Evolutionary conservation across 1,140 invertebrate species (phyloP).

Genomic region (Drosophila kepulauana): DNA sequence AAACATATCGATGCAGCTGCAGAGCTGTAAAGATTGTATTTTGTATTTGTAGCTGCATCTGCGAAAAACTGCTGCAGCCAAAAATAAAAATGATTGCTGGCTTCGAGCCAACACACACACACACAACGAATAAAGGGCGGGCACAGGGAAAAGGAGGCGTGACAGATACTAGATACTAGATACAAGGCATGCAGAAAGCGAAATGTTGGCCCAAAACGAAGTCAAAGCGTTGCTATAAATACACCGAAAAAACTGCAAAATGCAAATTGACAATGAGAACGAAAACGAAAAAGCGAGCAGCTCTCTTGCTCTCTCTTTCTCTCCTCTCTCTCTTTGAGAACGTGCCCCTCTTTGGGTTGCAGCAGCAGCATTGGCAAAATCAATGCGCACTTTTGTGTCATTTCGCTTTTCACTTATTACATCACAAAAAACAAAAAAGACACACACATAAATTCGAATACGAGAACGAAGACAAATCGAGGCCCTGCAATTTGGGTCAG

Average conservation of each 20-base stretch:
- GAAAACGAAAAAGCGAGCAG: conserved; percentile 12
- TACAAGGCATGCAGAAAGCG: conserved; percentile 54
- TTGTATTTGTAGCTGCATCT: conserved; percentile 45
- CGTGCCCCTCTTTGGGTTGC: neutral
- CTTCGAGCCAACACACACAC: conserved; percentile 67
- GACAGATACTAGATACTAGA: conserved; percentile 2
- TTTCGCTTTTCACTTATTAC: conserved; percentile 74
- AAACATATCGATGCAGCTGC: no score
- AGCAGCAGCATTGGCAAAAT: conserved; percentile 48
- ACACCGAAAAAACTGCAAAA: conserved; percentile 24
- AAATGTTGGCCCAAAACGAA: conserved; percentile 67
- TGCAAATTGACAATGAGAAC: conserved; percentile 50
- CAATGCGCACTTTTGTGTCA: conserved; percentile 75
- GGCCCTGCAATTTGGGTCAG: conserved; percentile 68
- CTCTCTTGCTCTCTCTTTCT: neutral
- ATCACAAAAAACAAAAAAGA: conserved; percentile 52
- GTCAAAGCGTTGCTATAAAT: conserved; percentile 63
- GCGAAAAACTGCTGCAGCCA: conserved; percentile 55
- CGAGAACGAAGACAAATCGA: conserved; percentile 30
- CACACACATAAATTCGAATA: neutral
- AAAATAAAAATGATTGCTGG: conserved; percentile 76
- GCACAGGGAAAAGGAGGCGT: conserved; percentile 20
- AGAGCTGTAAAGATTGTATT: conserved; percentile 18
- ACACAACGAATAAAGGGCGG: conserved; percentile 11
- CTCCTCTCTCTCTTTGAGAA: neutral